phyloP scores from a whole-genome alignment of 2,888 invertebrate genomes.

The Pachycephus smyrnensis region DNA sequence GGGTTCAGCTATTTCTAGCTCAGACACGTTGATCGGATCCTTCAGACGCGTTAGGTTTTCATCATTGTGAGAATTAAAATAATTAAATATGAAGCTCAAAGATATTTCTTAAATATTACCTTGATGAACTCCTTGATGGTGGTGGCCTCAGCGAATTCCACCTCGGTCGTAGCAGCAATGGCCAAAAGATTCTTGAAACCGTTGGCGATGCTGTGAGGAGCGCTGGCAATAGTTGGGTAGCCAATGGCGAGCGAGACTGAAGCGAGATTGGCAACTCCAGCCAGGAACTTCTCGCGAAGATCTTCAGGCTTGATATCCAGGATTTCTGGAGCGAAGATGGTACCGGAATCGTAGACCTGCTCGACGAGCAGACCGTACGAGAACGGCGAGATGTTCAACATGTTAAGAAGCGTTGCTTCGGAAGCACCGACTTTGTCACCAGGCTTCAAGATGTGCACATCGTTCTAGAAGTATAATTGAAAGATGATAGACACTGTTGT shows the following conservation, averaged over 20 bases:
- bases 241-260: slow-evolving; percentile 92
- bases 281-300: slow-evolving; percentile 88
- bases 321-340: slow-evolving; percentile 96
- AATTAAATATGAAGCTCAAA: slow-evolving; percentile 5
- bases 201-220: slow-evolving; percentile 96
- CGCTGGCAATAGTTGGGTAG: slow-evolving; percentile 97
- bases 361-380: slow-evolving; percentile 97
- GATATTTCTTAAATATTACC: slow-evolving; percentile 63
- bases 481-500: neutral
- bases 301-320: slow-evolving; percentile 99
- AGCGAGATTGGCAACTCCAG: slow-evolving; percentile 95
- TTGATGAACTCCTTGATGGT: slow-evolving; percentile 94
- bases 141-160: slow-evolving; percentile 93
- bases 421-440: slow-evolving; percentile 99
- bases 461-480: slow-evolving; percentile 70
- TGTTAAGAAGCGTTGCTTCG: slow-evolving; percentile 98
- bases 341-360: slow-evolving; percentile 98
- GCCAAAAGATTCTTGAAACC: slow-evolving; percentile 99
- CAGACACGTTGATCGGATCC: slow-evolving; percentile 50
- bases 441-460: slow-evolving; percentile 91
- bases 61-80: slow-evolving; percentile 44
- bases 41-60: slow-evolving; percentile 51
- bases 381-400: slow-evolving; percentile 99
- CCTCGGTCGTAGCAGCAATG: slow-evolving; percentile 94
- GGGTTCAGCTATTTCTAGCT: slow-evolving; percentile 69